phyloP scores from a whole-genome alignment of 1,140 invertebrate genomes.

The Lordiphosa collinella region DNA sequence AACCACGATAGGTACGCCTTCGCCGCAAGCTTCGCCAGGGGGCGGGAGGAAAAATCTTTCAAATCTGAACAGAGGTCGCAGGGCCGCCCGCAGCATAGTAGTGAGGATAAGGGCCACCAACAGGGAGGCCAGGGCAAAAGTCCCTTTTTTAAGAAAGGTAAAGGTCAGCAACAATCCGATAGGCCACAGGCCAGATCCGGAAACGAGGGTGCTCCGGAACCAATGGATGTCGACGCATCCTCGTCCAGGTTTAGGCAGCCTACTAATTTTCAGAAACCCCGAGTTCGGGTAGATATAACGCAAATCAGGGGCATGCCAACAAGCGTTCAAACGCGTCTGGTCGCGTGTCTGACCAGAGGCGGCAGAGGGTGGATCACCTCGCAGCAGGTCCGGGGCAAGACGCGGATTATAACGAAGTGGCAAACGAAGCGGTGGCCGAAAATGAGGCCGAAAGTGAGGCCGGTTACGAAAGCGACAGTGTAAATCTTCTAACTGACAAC shows the following conservation, averaged over 20 bases:
- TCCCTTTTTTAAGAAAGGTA: no score
- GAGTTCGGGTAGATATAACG: neutral
- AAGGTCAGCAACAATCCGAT: no score
- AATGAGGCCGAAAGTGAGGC: neutral
- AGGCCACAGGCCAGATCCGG: no score
- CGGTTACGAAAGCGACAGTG: neutral
- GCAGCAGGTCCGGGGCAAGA: neutral
- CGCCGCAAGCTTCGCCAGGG: neutral
- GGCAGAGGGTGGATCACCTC: neutral
- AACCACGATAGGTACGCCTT: constrained; percentile 15
- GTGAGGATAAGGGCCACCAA: neutral
- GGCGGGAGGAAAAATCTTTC: neutral
- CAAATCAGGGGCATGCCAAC: neutral
- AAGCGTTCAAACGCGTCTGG: neutral
- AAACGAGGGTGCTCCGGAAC: neutral
- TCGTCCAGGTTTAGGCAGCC: neutral
- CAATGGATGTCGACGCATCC: neutral
- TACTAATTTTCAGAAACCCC: neutral
- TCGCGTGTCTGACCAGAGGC: neutral
- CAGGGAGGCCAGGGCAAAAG: neutral
- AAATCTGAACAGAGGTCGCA: neutral
- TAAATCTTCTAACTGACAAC: neutral
- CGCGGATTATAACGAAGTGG: neutral
- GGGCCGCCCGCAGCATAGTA: neutral
- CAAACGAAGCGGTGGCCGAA: neutral